Conservation (phyloP, 2,888 invertebrate genomes). For the Leucoptera coffeella region DNA sequence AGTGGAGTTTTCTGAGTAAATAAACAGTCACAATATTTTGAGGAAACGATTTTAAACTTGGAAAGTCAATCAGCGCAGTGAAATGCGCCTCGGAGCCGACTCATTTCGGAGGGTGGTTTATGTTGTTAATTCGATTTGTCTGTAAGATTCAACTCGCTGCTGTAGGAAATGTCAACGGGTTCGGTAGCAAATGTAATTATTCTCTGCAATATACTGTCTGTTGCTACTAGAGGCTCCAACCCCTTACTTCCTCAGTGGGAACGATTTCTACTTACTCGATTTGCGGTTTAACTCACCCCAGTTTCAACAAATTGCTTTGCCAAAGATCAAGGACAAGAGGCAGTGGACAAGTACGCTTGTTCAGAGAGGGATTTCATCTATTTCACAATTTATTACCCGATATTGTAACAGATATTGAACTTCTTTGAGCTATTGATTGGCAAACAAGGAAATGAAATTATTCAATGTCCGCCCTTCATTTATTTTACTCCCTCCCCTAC, state of each 20-base stretch:
- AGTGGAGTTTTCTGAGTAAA: too few species aligned
- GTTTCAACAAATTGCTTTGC: too few species aligned
- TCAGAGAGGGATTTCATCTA: too few species aligned
- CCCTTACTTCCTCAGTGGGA: neutral
- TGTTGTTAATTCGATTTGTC: constrained; percentile 43
- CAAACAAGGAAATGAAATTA: constrained; percentile 54
- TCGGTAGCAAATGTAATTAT: constrained; percentile 49
- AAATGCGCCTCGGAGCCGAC: constrained; percentile 36
- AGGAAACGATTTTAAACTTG: constrained; percentile 1
- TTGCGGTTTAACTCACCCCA: too few species aligned
- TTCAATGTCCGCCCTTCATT: constrained; percentile 53
- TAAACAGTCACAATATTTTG: too few species aligned
- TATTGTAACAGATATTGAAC: constrained; percentile 10
- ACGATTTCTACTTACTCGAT: neutral
- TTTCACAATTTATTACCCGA: neutral
- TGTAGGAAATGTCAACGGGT: constrained; percentile 42
- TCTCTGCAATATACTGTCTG: constrained; percentile 45
- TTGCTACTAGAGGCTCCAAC: constrained; percentile 14
- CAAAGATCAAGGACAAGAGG: neutral
- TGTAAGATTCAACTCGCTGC: constrained; percentile 34
- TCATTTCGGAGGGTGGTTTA: constrained; percentile 42
- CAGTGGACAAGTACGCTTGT: too few species aligned
- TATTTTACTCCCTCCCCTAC: constrained; percentile 44
- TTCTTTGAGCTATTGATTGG: constrained; percentile 47
- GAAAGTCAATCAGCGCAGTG: constrained; percentile 26